Conservation (phyloP, 2,113 vertebrate genomes). For the Probosciger aterrimus region DNA sequence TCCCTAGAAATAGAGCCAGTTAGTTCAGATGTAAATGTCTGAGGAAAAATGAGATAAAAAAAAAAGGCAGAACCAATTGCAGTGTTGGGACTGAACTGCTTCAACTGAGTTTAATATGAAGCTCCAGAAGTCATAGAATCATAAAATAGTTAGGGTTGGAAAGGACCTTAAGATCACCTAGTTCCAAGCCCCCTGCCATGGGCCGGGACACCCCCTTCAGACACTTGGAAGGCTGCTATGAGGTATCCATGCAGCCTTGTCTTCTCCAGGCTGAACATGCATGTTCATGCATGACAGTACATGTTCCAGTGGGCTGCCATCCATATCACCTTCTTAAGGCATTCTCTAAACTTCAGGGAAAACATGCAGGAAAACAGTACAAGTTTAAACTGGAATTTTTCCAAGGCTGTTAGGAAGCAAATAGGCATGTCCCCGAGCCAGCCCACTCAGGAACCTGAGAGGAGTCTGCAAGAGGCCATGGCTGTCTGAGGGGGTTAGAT, state of each 20-base stretch:
- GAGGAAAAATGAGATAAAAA: neutral
- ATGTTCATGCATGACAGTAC: neutral
- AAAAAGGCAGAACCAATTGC: neutral
- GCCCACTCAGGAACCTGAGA: neutral
- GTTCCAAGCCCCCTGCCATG: too few relatives aligned
- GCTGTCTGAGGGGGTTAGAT: neutral
- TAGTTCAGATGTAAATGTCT: neutral
- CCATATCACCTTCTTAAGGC: neutral
- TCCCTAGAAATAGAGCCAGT: neutral
- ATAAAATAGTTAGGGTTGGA: too few relatives aligned
- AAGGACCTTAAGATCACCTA: too few relatives aligned
- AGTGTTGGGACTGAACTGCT: neutral
- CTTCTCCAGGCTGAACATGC: too few relatives aligned
- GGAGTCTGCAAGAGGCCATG: neutral
- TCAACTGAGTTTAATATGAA: neutral
- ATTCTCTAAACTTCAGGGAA: neutral
- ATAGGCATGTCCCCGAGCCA: neutral
- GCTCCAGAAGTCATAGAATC: neutral
- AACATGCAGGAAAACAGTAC: neutral
- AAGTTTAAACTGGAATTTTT: neutral
- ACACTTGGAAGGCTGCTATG: too few relatives aligned
- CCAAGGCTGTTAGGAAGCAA: neutral
- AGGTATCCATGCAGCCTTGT: too few relatives aligned
- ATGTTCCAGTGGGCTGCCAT: neutral
- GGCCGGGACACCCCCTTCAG: too few relatives aligned